Percentiles rank a stretch among this genome's conserved stretches.
phyloP scores from a whole-genome alignment of 2,797 vertebrate species.

The Hapalemur alaotrensis region DNA sequence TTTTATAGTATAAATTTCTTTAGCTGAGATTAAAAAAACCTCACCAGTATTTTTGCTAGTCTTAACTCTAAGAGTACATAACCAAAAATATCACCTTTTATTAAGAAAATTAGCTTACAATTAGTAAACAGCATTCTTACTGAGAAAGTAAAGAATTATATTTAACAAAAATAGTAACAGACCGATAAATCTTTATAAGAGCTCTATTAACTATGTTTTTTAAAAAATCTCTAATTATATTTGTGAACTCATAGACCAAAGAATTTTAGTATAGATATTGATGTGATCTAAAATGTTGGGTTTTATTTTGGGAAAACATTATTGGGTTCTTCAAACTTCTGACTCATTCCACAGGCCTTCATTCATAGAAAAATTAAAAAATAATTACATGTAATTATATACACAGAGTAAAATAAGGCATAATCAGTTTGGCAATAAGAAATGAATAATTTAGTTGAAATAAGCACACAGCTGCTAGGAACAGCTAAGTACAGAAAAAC shows the following conservation, averaged over 20 bases:
- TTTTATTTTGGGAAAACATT: conserved; percentile 55
- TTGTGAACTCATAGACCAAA: neutral
- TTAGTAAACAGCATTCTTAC: neutral
- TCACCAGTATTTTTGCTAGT: conserved; percentile 31
- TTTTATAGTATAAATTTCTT: conserved; percentile 1
- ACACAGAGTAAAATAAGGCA: conserved; percentile 59
- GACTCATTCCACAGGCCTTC: conserved; percentile 45
- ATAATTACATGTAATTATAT: conserved; percentile 44
- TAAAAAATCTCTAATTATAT: neutral
- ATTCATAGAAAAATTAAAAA: conserved; percentile 28
- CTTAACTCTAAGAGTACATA: conserved; percentile 3
- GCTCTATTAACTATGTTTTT: neutral
- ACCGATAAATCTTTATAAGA: neutral
- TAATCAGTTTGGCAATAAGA: conserved; percentile 60
- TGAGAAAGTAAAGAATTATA: neutral
- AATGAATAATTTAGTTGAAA: conserved; percentile 60
- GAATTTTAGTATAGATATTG: neutral
- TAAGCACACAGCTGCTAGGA: conserved; percentile 45
- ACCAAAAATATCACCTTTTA: neutral
- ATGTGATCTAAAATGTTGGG: neutral
- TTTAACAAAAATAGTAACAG: neutral
- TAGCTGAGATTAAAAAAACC: neutral
- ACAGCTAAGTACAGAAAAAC: conserved; percentile 46
- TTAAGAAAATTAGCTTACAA: conserved; percentile 4
- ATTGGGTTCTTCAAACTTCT: conserved; percentile 40